Base-by-base conservation (phyloP, 2,797 vertebrate genomes). In the Vespertilio murinus region DNA sequence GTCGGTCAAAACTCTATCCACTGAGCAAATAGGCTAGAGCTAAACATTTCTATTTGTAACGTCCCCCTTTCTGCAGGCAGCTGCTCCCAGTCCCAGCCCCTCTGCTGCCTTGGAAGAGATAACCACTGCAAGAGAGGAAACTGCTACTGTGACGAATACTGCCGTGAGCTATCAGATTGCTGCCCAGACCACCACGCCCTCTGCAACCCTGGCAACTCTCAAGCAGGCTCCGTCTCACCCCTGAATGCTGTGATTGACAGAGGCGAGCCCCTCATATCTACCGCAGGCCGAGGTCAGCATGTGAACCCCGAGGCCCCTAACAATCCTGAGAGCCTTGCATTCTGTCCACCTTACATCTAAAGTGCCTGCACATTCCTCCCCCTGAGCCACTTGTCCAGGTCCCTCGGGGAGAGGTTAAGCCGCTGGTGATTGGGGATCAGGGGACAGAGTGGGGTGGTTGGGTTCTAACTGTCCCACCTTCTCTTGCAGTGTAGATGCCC, bases 71-170 rank as follows among this genome's bases (percentile, higher is more conserved):
- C 33, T 45, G 4, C 20, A 92, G 97, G 96, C 28, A 96, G 85
- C 40, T 97, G 97, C 40, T 94, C 87, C 78, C 35, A 96, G 2
- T 74, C 78, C 7, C 81, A 95, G 42, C 49, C 65, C 5, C 56
- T 97, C 35, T 97, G 97, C 84, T 97, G 97, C 49, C 52, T 42
- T 23, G 92, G 95, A 28, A 65, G 7, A 4, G 56, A 96, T 69
- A 14, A 95, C 28, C 35, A 6, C 8, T 97, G 97, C 71, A 85
- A 49, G 28, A 94, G 89, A 42, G 88, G 65, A 75, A 59, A 30
- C 77, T 97, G 97, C 74, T 97, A 94, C 88, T 97, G 97, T 14
- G 97, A 97, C 81, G 75, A 95, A 12, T 97, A 94, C 94, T 97
- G 97, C 75, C 93, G 3, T 1, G 17, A 52, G 35, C 74, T 85